Evolutionary conservation across 2,888 invertebrate species (phyloP).

Genomic region (Phortica magna): DNA sequence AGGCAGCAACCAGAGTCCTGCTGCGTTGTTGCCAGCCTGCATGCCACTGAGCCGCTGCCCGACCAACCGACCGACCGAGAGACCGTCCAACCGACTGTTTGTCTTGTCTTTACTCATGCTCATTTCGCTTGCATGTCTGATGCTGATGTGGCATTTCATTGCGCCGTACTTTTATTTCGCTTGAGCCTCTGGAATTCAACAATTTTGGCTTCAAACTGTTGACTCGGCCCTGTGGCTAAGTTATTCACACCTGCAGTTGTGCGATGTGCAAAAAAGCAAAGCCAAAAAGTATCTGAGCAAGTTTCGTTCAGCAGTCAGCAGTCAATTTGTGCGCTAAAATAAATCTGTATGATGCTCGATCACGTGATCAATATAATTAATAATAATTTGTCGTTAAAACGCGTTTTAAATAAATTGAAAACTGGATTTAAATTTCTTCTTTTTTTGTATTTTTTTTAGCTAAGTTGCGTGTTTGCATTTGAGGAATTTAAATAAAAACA

Average conservation of each 20-base stretch:
- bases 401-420: constrained; percentile 21
- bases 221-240: constrained; percentile 44
- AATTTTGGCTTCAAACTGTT: constrained; percentile 26
- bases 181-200: neutral
- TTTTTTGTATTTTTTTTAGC: neutral
- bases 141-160: constrained; percentile 39
- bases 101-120: neutral
- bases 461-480: constrained; percentile 44
- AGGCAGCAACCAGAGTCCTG: neutral
- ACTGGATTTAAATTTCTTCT: constrained; percentile 19
- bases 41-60: too few relatives aligned
- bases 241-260: constrained; percentile 65
- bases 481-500: constrained; percentile 33
- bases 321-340: constrained; percentile 57
- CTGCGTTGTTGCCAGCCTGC: neutral
- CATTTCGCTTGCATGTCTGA: constrained; percentile 55
- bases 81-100: too few relatives aligned
- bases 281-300: constrained; percentile 21
- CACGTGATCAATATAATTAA: constrained; percentile 73
- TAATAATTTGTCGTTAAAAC: constrained; percentile 72
- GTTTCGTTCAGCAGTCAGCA: neutral
- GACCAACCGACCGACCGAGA: too few relatives aligned
- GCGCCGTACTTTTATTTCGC: constrained; percentile 8
- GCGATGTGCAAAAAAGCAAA: constrained; percentile 63
- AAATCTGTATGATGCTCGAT: constrained; percentile 66